These are phyloP conservation scores for Papilio xuthus DNA, from an alignment of 1,140 invertebrate genomes.

Conservation along the genomic window DNA sequence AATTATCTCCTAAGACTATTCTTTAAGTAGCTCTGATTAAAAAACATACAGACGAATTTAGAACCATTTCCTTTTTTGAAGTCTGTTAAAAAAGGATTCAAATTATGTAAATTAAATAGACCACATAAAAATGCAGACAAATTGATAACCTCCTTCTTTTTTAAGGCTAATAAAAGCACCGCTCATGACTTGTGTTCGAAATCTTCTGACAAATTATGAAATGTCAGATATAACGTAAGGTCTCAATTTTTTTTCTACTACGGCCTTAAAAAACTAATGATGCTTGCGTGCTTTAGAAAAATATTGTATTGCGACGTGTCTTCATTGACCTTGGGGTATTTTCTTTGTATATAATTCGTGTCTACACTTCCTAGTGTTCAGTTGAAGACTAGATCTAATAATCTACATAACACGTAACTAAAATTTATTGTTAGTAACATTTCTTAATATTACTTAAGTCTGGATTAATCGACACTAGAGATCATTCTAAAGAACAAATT, in stretches of 20 bases:
- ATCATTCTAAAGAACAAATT: neutral
- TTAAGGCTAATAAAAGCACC: constrained; percentile 13
- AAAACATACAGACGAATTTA: too few species aligned
- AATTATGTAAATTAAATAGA: neutral
- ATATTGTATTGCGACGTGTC: neutral
- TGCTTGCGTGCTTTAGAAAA: constrained; percentile 33
- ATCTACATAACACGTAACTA: neutral
- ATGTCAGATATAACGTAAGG: constrained; percentile 59
- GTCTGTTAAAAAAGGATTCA: constrained; percentile 8
- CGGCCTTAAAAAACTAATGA: constrained; percentile 52
- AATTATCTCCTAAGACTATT: neutral
- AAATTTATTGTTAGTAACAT: neutral
- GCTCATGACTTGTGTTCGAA: constrained; percentile 41
- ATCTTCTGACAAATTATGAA: constrained; percentile 46
- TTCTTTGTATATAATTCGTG: constrained; percentile 4
- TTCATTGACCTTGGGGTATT: neutral
- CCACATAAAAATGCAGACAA: too few species aligned
- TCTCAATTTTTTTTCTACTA: constrained; percentile 52
- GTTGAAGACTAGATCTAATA: neutral
- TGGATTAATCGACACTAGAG: neutral
- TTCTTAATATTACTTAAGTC: neutral
- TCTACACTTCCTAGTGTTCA: constrained; percentile 13
- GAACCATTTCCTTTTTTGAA: too few species aligned
- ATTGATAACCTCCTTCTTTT: too few species aligned
- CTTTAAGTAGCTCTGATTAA: neutral